These are phyloP conservation scores for Chrysopa pallens DNA, from an alignment of 1,140 invertebrate genomes.

Conservation along the genomic window DNA sequence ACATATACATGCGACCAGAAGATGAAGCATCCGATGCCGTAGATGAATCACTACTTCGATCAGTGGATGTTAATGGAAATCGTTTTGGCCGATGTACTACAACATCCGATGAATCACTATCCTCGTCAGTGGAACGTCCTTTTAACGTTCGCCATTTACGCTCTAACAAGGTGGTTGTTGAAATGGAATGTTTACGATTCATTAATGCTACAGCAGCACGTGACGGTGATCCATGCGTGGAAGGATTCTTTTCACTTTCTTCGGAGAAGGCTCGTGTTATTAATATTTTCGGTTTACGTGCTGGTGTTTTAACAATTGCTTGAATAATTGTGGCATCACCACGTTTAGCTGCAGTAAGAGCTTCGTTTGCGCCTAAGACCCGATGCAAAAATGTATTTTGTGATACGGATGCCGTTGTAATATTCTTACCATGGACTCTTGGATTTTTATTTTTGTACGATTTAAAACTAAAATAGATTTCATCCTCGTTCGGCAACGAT, in stretches of 20 bases:
- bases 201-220: slow-evolving; percentile 24
- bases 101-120: slow-evolving; percentile 11
- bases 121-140: slow-evolving; percentile 18
- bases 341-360: slow-evolving; percentile 6
- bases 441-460: slow-evolving; percentile 10
- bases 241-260: slow-evolving; percentile 35
- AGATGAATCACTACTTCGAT: slow-evolving; percentile 22
- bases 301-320: slow-evolving; percentile 20
- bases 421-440: slow-evolving; percentile 21
- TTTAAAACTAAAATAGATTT: slow-evolving; percentile 16
- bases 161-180: slow-evolving; percentile 31
- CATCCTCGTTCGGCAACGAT: slow-evolving; percentile 14
- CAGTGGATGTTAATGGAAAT: slow-evolving; percentile 9
- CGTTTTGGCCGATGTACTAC: slow-evolving; percentile 5
- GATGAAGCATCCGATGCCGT: slow-evolving; percentile 23
- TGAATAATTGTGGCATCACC: slow-evolving; percentile 13
- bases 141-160: slow-evolving; percentile 20
- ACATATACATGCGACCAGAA: slow-evolving; percentile 14
- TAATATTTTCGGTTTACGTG: slow-evolving; percentile 42
- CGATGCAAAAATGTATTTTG: slow-evolving; percentile 29
- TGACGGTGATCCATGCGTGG: slow-evolving; percentile 14
- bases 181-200: slow-evolving; percentile 30
- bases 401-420: slow-evolving; percentile 14
- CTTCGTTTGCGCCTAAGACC: slow-evolving; percentile 26
- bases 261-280: slow-evolving; percentile 52